Percentiles rank a stretch among this genome's conserved stretches.
phyloP scores from a whole-genome alignment of 64 coral and sea anemone genomes.

The Actinia tenebrosa region DNA sequence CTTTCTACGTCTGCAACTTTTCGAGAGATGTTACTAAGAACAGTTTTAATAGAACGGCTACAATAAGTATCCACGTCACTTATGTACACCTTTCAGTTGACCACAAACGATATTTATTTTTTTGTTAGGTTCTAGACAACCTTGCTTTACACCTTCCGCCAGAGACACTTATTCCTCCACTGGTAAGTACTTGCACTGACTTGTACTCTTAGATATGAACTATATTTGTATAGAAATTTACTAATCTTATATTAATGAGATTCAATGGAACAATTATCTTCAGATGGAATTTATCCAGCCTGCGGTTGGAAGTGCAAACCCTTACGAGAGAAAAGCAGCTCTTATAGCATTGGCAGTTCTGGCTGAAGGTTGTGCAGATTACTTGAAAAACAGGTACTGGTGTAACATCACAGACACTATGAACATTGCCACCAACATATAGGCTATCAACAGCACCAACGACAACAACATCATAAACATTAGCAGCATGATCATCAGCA shows the following conservation, averaged over 20 bases:
- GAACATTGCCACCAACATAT: too few species aligned
- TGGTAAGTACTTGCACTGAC: constrained; percentile 53
- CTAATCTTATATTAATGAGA: too few species aligned
- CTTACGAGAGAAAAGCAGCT: constrained; percentile 93
- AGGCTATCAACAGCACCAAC: too few species aligned
- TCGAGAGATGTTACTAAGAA: too few species aligned
- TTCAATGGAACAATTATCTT: neutral
- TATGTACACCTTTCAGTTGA: too few species aligned
- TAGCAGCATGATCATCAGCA: too few species aligned
- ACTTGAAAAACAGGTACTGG: constrained; percentile 62
- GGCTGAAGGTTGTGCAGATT: constrained; percentile 99
- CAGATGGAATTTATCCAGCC: constrained; percentile 93
- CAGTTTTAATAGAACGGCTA: too few species aligned
- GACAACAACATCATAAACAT: too few species aligned
- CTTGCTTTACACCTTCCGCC: constrained; percentile 90
- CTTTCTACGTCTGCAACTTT: too few species aligned
- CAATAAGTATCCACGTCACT: too few species aligned
- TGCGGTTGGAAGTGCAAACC: constrained; percentile 67
- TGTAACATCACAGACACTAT: neutral
- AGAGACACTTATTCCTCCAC: constrained; percentile 89
- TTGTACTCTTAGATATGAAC: too few species aligned
- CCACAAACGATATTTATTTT: neutral
- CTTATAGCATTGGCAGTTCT: constrained; percentile 87
- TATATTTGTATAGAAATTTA: too few species aligned
- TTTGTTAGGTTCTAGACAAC: constrained; percentile 79